These are phyloP conservation scores for Xiphydria camelus DNA, from an alignment of 2,888 invertebrate genomes.

Conservation along the genomic window DNA sequence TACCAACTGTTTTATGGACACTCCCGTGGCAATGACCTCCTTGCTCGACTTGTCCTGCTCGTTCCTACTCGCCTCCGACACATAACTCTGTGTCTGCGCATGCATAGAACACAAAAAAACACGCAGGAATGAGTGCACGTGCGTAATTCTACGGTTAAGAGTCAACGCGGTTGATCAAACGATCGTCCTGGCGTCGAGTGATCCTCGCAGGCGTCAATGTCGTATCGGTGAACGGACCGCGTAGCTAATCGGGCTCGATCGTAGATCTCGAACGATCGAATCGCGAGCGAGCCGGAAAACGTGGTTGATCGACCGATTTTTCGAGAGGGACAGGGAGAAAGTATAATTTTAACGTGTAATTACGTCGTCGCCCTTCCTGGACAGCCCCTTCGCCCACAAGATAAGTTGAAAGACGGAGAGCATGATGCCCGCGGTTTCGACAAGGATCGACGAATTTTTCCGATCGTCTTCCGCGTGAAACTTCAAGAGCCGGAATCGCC, in stretches of 20 bases:
- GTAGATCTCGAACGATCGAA: no score
- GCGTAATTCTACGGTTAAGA: no score
- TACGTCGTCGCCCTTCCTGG: slow-evolving; percentile 21
- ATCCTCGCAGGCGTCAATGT: no score
- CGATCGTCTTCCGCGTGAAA: neutral
- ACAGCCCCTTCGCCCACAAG: slow-evolving; percentile 22
- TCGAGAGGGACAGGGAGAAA: no score
- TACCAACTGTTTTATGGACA: slow-evolving; percentile 61
- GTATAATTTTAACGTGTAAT: no score
- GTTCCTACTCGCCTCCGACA: slow-evolving; percentile 52
- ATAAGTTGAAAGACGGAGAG: slow-evolving; percentile 25
- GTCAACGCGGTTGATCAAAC: no score
- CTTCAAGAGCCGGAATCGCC: neutral
- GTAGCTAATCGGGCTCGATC: no score
- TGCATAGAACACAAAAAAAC: slow-evolving; percentile 42
- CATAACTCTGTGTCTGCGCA: slow-evolving; percentile 56
- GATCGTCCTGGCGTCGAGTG: no score
- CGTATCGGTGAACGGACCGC: no score
- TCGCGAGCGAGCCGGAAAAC: no score
- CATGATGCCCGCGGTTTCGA: slow-evolving; percentile 15
- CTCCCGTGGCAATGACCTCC: slow-evolving; percentile 58
- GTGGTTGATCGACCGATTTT: no score
- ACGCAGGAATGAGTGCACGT: slow-evolving; percentile 3
- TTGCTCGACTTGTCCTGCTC: slow-evolving; percentile 52
- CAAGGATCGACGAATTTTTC: neutral